Base-by-base conservation (phyloP, 2,888 invertebrate genomes). In the Oscheius sp. region DNA sequence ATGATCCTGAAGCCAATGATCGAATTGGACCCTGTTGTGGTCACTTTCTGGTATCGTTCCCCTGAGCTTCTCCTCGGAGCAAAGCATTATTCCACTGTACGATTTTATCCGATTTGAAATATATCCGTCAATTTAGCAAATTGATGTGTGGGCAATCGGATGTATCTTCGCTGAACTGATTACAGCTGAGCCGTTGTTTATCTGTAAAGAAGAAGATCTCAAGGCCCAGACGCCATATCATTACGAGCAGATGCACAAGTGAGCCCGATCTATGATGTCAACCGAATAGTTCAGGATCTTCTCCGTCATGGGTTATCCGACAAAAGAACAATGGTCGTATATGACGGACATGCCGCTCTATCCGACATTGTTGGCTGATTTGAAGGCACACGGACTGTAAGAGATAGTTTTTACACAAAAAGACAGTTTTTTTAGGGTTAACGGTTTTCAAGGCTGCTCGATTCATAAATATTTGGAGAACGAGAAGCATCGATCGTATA, bases 141-240 rank as follows among this genome's bases (percentile, higher is more conserved):
- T 88, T 35, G 88, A 88, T 72, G 87, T 88, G n/a, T 88, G 88
- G 88, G 88, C 88, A 21, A 88, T 88, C 64, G 88, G 88, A 13
- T 99, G 99, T 89, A 99, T 99, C 89, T 99, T 99, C 91, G 97
- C 98, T 0, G 98, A 98, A 89, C 91, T 99, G n/a, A 90, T 99
- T 77, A 99, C 98, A 0, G 97, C 96, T 0, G 99, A 99, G 89
- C 99, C 99, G 13, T 97, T 99, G 88, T 99, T 99, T 90, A 97
- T 98, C 89, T 99, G 98, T 90, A 93, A 98, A 9, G 98, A 99
- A 91, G 99, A 99, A 90, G 98, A 99, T 89, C 98, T 98, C 75
- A 99, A 99, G 55, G 98, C 98, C 0, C 96, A 95, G 88, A 98
- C 97, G 91, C 99, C 99, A 0, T 99, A 99, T 89, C 98, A 99